Base-by-base conservation (phyloP, 1,140 invertebrate species). In the Hestina assimilis region DNA sequence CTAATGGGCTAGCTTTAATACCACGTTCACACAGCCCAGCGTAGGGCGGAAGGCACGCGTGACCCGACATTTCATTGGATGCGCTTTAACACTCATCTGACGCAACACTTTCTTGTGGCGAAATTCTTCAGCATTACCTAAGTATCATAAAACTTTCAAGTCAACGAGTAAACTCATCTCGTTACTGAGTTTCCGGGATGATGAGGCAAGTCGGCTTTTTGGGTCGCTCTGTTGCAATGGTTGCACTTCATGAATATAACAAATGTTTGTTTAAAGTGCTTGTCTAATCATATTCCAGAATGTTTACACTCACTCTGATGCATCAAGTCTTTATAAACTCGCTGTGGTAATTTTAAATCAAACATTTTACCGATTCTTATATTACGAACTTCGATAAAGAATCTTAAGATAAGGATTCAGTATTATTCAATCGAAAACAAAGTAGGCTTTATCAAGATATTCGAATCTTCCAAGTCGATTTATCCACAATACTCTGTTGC, bases 61-160 rank as follows among this genome's bases (percentile, higher is more conserved):
- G 74, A 70, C 74, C 72, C 66, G 76, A 53, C 76, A 79, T 77
- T 79, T 76, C 35, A 48, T 35, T 60, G 66, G 75, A 79, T 75
- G 76, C 64, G 72, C 74, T 41, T 43, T 58, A 67, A 61, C 66
- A 45, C 29, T 26, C 33, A 38, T 19, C 33, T 75, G 71, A 79
- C 59, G 73, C 63, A 79, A 75, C 57, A 42, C 52, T 62, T 63
- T 57, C 52, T 45, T 59, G 26, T 59, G 43, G 43, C 43, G 42
- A 65, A 59, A 68, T 55, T 55, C 56, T 56, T 45, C 24, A 59
- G 33, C 31, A 61, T 66, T 61, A 61, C 63, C 54, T 48, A 61
- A 61, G 53, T 53, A 43, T 60, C 48, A 61, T 65, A 61, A 60
- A 63, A 54, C 50, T 61, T 54, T 61, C 50, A 57, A 40, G 19